Evolutionary conservation across 2,113 vertebrate genomes (phyloP), one percentile per base, ranked within the genome.

Genomic region (Psittacus erithacus): DNA sequence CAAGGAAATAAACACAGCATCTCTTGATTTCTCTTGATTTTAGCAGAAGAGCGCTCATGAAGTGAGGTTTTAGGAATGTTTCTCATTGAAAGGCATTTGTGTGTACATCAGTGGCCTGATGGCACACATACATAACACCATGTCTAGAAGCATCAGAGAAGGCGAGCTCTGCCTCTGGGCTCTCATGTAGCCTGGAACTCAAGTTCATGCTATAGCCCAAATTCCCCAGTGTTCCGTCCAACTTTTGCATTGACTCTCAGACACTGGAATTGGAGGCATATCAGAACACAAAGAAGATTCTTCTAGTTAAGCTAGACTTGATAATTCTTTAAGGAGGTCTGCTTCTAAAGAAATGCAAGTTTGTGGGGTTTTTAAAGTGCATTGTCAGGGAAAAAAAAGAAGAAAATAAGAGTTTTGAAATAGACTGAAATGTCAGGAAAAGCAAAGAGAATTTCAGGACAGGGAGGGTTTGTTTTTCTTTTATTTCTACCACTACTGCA

Each of bases 61-160:
- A 35, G 19, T n/a, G 17, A 41, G 33, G 28, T 17, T 59, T 55
- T 44, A 4, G 25, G 46, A 50, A 92, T 39, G 38, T 41, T 65
- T 70, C 49, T 52, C 17, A 18, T 2, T 17, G 33, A 24, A 53
- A 44, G 25, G 20, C 4, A 2, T 53, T 52, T 27, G 29, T 19
- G 3, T 17, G 23, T 17, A 10, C 50, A 12, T 5, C 57, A 24
- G 57, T 12, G 59, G 35, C 16, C 22, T 8, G 23, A 33, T 0
- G 1, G 9, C 5, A 9, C 9, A 5, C 17, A 44, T 33, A 20
- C 2, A 0, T 18, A 46, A 28, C 12, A 11, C 9, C 43, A 17
- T 4, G 16, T 7, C 25, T 33, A 46, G 49, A 39, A 57, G 7
- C 11, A 4, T 7, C 17, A 2, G 22, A 41, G 67, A 53, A 5